phyloP scores from a whole-genome alignment of 2,888 invertebrate species.

The Hyposoter dolosus region DNA sequence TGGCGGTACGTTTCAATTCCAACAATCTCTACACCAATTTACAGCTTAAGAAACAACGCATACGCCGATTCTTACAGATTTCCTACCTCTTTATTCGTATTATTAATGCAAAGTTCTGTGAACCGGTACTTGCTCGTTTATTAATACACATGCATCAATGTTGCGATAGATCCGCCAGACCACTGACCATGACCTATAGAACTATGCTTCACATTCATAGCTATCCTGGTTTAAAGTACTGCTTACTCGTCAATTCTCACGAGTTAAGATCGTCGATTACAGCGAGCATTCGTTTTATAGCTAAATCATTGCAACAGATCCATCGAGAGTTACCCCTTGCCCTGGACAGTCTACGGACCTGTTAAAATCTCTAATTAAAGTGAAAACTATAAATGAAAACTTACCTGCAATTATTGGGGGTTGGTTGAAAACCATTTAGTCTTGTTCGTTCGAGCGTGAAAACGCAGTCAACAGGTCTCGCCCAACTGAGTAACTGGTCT shows the following conservation, averaged over 20 bases:
- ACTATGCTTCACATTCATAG: constrained; percentile 9
- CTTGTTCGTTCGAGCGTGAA: constrained; percentile 56
- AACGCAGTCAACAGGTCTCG: constrained; percentile 60
- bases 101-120: neutral
- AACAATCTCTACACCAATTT: constrained; percentile 54
- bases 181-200: constrained; percentile 64
- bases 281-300: constrained; percentile 5
- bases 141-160: neutral
- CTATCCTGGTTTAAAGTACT: constrained; percentile 35
- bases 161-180: constrained; percentile 41
- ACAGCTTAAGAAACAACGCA: neutral
- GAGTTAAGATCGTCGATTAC: neutral
- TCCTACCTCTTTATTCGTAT: neutral
- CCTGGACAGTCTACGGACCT: neutral
- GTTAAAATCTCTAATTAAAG: neutral
- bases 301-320: neutral
- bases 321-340: neutral
- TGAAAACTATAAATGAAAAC: constrained; percentile 4
- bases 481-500: constrained; percentile 50
- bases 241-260: constrained; percentile 16
- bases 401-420: constrained; percentile 17
- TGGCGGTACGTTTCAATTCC: constrained; percentile 79
- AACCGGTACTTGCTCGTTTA: neutral
- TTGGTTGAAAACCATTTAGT: constrained; percentile 20
- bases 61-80: constrained; percentile 2